phyloP scores from a whole-genome alignment of 2,113 vertebrate species.

The Panurus biarmicus region DNA sequence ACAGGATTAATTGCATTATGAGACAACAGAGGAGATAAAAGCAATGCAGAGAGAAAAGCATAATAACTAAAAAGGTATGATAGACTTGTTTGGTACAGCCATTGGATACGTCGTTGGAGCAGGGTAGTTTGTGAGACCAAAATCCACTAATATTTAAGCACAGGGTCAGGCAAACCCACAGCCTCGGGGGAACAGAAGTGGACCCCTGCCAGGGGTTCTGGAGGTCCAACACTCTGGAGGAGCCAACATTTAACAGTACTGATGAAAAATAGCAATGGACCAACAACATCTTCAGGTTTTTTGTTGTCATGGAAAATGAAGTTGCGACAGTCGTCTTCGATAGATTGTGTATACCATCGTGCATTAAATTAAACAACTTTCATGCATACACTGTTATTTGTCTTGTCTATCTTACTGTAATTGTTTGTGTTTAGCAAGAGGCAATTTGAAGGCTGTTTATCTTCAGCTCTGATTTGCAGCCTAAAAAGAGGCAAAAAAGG shows the following conservation, averaged over 20 bases:
- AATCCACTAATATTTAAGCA: neutral
- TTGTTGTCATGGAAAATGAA: neutral
- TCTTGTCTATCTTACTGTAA: neutral
- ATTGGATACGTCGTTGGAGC: neutral
- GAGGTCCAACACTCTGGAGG: too few relatives aligned
- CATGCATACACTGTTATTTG: neutral
- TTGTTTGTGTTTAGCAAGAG: neutral
- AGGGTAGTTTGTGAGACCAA: neutral
- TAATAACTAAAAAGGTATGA: neutral
- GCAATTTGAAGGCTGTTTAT: neutral
- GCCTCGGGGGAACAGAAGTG: neutral
- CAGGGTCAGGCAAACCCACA: neutral
- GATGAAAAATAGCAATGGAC: neutral
- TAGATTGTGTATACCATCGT: neutral
- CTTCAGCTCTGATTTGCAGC: neutral
- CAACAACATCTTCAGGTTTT: neutral
- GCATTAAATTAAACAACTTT: neutral
- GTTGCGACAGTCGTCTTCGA: neutral
- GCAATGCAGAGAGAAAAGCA: neutral
- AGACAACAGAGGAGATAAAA: neutral
- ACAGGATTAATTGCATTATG: neutral
- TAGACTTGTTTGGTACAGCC: neutral
- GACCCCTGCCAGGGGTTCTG: fast-evolving
- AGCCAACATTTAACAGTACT: neutral
- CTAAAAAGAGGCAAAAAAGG: neutral